Percentiles rank a stretch among this genome's conserved stretches.
These are phyloP conservation scores for Nymphalis io DNA, from an alignment of 1,140 invertebrate genomes.

Conservation along the genomic window DNA sequence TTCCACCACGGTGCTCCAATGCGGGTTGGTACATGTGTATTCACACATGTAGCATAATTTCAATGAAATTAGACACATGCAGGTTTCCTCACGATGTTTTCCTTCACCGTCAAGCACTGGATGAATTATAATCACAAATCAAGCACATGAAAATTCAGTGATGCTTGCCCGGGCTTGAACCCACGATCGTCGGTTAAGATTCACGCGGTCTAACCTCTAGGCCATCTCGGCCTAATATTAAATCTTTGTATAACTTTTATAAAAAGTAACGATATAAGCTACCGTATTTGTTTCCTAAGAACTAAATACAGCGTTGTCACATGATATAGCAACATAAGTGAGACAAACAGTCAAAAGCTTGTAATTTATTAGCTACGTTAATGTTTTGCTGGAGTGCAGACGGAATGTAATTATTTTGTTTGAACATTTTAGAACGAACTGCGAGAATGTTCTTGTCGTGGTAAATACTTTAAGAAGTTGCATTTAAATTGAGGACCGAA, in stretches of 20 bases:
- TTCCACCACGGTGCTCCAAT: no score
- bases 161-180: no score
- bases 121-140: no score
- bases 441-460: not conserved
- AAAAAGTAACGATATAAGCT: not conserved
- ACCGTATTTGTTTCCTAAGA: slow-evolving; percentile 1
- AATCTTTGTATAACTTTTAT: not conserved
- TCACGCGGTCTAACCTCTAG: no score
- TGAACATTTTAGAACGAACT: slow-evolving; percentile 37
- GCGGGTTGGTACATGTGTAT: no score
- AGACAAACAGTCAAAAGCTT: slow-evolving; percentile 52
- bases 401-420: slow-evolving; percentile 60
- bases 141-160: no score
- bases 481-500: not conserved
- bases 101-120: no score
- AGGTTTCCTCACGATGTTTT: no score
- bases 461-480: not conserved
- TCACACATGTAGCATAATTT: no score
- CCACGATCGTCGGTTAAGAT: no score
- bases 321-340: slow-evolving; percentile 33
- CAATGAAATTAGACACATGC: no score
- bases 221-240: not conserved
- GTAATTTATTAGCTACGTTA: slow-evolving; percentile 56
- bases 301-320: slow-evolving; percentile 11
- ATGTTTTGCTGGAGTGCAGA: slow-evolving; percentile 51